Evolutionary conservation across 2,113 vertebrate genomes (phyloP).

Genomic region (Aepyceros melampus): DNA sequence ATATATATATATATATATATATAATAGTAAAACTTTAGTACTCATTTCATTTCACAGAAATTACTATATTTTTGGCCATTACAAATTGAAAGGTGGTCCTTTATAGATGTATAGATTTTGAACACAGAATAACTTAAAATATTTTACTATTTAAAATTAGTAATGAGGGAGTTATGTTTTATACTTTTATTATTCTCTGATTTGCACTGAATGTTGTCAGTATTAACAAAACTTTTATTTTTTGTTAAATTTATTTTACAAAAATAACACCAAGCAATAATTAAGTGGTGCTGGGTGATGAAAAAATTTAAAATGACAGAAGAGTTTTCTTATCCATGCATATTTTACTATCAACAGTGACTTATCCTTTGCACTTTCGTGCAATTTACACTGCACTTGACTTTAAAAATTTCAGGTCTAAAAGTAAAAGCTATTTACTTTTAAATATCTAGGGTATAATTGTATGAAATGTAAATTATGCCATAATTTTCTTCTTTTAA

Average conservation of each 20-base stretch:
- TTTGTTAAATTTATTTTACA: background rate
- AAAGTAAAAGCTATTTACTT: slow-evolving; percentile 26
- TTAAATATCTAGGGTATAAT: background rate
- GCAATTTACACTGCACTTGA: slow-evolving; percentile 11
- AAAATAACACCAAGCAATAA: background rate
- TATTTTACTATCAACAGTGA: background rate
- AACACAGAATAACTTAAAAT: background rate
- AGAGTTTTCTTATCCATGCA: background rate
- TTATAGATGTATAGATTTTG: background rate
- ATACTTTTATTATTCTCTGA: background rate
- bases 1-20: background rate
- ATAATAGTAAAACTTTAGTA: background rate
- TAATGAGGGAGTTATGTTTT: background rate
- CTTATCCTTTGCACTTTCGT: background rate
- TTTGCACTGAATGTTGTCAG: background rate
- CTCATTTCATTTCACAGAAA: background rate
- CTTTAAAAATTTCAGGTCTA: slow-evolving; percentile 18
- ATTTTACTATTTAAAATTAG: background rate
- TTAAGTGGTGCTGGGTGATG: background rate
- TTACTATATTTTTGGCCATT: background rate
- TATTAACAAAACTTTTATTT: background rate
- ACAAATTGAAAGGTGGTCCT: background rate
- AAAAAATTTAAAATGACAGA: background rate
- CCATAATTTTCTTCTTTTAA: background rate
- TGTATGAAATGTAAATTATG: background rate